A percentile compares a stretch with the other conserved stretches of the same genome.
Conservation (phyloP, 2,113 vertebrate species). For the Macheiramphus alcinus region DNA sequence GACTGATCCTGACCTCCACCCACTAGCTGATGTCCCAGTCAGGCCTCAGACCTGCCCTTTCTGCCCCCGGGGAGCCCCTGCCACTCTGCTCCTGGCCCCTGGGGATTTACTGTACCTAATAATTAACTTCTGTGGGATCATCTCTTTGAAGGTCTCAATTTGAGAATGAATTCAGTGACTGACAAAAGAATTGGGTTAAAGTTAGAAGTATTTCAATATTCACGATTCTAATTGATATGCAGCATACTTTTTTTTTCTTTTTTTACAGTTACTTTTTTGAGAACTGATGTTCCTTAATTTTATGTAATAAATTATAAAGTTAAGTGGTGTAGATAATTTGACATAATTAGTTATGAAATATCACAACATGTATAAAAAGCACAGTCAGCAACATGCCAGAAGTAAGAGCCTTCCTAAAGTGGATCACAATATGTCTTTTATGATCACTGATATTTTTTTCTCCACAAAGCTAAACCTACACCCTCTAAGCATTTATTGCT, state of each 20-base stretch:
- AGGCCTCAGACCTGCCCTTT: not conserved
- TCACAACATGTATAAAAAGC: not conserved
- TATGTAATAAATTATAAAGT: not conserved
- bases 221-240: not conserved
- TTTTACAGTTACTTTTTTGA: not conserved
- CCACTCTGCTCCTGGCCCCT: too few relatives aligned
- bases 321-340: not conserved
- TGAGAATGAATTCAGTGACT: not conserved
- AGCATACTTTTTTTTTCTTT: not conserved
- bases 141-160: not conserved
- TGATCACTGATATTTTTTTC: not conserved
- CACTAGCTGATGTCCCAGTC: not conserved
- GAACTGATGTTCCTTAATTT: not conserved
- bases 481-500: not conserved
- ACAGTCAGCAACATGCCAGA: not conserved
- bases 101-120: not conserved
- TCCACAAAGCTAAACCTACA: not conserved
- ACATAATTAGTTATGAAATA: not conserved
- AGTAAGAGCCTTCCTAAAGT: not conserved
- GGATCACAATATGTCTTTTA: not conserved
- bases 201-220: not conserved
- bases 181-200: not conserved
- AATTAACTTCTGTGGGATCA: not conserved
- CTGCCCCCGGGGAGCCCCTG: fast-evolving
- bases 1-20: not conserved